Conservation (phyloP, 2,888 invertebrate genomes). For the Cephus spinipes region DNA sequence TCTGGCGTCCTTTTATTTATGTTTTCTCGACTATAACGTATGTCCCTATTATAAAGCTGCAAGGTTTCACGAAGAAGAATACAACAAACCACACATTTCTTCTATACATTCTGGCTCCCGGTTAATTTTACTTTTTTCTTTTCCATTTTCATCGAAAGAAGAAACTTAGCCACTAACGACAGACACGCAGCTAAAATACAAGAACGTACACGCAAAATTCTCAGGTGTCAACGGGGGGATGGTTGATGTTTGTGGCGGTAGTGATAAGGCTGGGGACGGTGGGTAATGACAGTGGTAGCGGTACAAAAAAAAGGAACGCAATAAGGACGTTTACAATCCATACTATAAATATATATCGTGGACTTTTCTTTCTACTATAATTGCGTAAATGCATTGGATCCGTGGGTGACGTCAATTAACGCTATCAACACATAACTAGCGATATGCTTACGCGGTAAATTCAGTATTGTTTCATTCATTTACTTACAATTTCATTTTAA, state of each 20-base stretch:
- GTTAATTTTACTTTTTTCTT: background rate
- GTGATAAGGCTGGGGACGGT: background rate
- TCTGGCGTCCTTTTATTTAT: too few species aligned
- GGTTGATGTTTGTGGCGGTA: background rate
- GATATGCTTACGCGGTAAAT: constrained; percentile 43
- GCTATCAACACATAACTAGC: constrained; percentile 46
- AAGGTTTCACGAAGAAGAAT: constrained; percentile 52
- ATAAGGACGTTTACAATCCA: constrained; percentile 27
- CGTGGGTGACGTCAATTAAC: constrained; percentile 34
- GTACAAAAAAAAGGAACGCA: constrained; percentile 14
- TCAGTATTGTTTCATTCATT: constrained; percentile 18
- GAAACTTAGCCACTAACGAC: constrained; percentile 39
- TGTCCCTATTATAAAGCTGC: constrained; percentile 21
- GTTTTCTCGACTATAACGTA: too few species aligned
- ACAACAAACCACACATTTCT: constrained; percentile 53
- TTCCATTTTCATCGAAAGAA: constrained; percentile 29
- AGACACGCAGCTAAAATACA: constrained; percentile 38
- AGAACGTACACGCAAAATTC: constrained; percentile 14
- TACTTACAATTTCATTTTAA: constrained; percentile 29
- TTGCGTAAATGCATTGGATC: constrained; percentile 38
- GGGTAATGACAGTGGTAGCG: background rate
- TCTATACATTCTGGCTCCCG: constrained; percentile 43
- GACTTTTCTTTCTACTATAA: constrained; percentile 29
- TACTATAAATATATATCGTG: constrained; percentile 15
- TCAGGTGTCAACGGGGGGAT: background rate